Conservation (phyloP, 2,113 vertebrate species). For the Plecturocebus donacophilus region DNA sequence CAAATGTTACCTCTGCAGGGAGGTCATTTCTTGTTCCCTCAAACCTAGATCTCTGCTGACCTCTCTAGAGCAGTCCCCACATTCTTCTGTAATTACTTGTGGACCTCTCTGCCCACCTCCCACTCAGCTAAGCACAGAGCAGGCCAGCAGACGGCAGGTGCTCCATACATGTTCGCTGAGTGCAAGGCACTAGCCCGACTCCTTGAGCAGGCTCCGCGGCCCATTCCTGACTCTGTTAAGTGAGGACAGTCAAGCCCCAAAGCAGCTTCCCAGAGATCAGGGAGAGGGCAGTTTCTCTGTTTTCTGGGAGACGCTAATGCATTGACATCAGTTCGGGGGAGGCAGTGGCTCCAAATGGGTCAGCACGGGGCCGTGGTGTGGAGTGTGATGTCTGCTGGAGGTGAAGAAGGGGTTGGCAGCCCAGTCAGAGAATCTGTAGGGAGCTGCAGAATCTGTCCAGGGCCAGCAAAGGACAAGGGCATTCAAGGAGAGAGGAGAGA, state of each 20-base stretch:
- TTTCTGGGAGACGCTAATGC: neutral
- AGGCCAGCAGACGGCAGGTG: neutral
- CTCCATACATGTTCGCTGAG: too few relatives aligned
- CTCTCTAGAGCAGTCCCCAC: neutral
- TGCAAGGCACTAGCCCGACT: neutral
- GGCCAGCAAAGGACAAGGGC: conserved; percentile 74
- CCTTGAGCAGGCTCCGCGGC: neutral
- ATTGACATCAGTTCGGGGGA: neutral
- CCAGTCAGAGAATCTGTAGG: neutral
- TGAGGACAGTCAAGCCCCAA: neutral
- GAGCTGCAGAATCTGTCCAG: conserved; percentile 63
- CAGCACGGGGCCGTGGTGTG: fast-evolving
- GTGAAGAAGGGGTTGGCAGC: conserved; percentile 47
- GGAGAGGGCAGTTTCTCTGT: neutral
- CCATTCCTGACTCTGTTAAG: neutral
- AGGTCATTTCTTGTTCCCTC: neutral
- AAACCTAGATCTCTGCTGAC: neutral
- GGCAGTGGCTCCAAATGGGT: conserved; percentile 3
- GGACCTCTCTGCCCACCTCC: neutral
- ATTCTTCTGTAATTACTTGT: neutral
- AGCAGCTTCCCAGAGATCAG: neutral
- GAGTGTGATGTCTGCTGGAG: neutral
- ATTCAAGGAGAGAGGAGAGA: conserved; percentile 57
- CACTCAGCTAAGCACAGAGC: neutral
- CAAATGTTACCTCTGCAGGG: neutral